Evolutionary conservation across 2,797 vertebrate genomes (phyloP).

Genomic region (Siniperca undulata): DNA sequence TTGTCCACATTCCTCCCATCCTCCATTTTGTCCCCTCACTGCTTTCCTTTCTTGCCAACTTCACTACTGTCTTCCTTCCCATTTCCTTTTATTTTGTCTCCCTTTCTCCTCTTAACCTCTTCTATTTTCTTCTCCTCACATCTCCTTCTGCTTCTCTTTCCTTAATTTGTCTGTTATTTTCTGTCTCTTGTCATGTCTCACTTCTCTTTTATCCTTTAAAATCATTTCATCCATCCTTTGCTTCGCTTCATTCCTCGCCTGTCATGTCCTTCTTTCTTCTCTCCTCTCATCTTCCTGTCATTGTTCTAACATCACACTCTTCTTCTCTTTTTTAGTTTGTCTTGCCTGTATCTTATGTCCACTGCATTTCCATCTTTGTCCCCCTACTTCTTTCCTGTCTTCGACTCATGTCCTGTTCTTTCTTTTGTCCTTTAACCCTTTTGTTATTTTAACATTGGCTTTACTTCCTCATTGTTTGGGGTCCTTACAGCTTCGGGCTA

Average conservation of each 20-base stretch:
- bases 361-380: too few species aligned
- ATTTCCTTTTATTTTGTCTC: neutral
- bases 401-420: neutral
- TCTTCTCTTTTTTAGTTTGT: neutral
- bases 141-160: neutral
- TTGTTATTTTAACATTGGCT: neutral
- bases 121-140: neutral
- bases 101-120: neutral
- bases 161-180: neutral
- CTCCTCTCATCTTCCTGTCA: constrained; percentile 11
- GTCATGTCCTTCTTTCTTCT: neutral
- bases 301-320: constrained; percentile 4
- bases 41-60: neutral
- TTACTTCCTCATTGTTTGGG: neutral
- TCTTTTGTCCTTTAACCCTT: neutral
- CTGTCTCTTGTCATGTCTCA: neutral
- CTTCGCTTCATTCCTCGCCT: neutral
- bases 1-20: neutral
- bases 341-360: neutral
- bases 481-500: neutral
- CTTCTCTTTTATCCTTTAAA: neutral
- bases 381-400: neutral
- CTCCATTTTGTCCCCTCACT: neutral
- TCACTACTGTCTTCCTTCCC: neutral
- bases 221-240: neutral